Evolutionary conservation across 1,140 invertebrate species (phyloP).

Genomic region (Chymomyza costata): DNA sequence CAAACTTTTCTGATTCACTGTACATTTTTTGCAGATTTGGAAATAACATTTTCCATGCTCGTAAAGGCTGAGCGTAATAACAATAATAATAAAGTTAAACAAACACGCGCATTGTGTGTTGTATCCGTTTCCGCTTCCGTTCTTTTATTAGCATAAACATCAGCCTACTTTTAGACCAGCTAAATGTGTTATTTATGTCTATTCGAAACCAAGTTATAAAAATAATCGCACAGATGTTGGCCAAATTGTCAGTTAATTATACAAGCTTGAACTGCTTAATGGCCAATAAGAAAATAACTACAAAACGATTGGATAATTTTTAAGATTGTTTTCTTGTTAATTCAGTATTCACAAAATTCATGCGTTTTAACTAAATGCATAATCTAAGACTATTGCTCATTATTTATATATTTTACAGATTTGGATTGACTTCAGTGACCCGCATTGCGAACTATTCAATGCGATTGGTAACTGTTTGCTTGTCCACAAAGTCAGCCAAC

Average conservation of each 20-base stretch:
- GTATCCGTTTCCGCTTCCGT: constrained; percentile 55
- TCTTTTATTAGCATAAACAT: constrained; percentile 27
- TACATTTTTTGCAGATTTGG: constrained; percentile 26
- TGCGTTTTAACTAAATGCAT: constrained; percentile 31
- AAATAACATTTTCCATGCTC: constrained; percentile 32
- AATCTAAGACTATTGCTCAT: constrained; percentile 54
- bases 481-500: constrained; percentile 72
- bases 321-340: too few species aligned
- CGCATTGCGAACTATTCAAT: constrained; percentile 29
- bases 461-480: constrained; percentile 38
- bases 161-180: constrained; percentile 8
- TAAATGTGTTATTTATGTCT: constrained; percentile 27
- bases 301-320: constrained; percentile 2
- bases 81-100: constrained; percentile 53
- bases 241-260: too few species aligned
- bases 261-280: too few species aligned
- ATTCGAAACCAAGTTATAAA: background rate
- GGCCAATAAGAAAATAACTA: constrained; percentile 21
- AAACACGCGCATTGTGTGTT: constrained; percentile 53
- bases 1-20: too few species aligned
- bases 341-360: constrained; percentile 64
- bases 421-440: background rate
- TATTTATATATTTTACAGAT: constrained; percentile 60
- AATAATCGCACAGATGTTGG: too few species aligned
- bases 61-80: constrained; percentile 43